phyloP scores from a whole-genome alignment of 2,888 invertebrate genomes.

The Thecophora atra region DNA sequence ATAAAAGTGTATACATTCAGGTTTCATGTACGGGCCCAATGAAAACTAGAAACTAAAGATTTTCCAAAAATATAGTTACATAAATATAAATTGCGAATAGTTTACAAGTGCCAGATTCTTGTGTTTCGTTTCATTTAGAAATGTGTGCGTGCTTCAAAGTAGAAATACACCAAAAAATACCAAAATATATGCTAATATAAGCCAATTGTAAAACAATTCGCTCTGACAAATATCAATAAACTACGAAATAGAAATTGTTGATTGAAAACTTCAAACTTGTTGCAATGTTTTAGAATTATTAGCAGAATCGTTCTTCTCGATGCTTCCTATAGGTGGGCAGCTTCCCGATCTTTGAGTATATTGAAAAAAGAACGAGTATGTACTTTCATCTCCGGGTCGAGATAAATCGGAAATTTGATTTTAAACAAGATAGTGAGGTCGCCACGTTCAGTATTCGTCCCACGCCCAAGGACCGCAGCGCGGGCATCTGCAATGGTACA shows the following conservation, averaged over 20 bases:
- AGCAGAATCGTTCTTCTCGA: not conserved
- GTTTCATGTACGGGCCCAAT: constrained; percentile 57
- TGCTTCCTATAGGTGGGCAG: constrained; percentile 57
- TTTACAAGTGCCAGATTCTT: constrained; percentile 11
- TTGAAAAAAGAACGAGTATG: constrained; percentile 55
- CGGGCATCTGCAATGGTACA: constrained; percentile 56
- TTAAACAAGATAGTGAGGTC: constrained; percentile 76
- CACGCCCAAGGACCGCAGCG: too few species aligned
- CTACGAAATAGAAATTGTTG: not conserved
- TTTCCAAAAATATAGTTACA: constrained; percentile 5
- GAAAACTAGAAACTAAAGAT: constrained; percentile 10
- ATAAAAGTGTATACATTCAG: constrained; percentile 48
- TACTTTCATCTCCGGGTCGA: constrained; percentile 66
- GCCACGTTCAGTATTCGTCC: constrained; percentile 66
- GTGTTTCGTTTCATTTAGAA: constrained; percentile 14
- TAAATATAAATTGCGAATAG: not conserved
- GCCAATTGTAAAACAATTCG: not conserved
- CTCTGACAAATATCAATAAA: constrained; percentile 5
- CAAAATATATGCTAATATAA: constrained; percentile 2
- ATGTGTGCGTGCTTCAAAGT: constrained; percentile 19
- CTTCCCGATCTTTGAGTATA: constrained; percentile 61
- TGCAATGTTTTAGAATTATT: not conserved
- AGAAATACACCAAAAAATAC: not conserved
- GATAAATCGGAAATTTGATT: constrained; percentile 66
- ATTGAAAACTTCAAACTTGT: not conserved